Conservation (phyloP, 2,797 vertebrate genomes). For the Rhinella marina region DNA sequence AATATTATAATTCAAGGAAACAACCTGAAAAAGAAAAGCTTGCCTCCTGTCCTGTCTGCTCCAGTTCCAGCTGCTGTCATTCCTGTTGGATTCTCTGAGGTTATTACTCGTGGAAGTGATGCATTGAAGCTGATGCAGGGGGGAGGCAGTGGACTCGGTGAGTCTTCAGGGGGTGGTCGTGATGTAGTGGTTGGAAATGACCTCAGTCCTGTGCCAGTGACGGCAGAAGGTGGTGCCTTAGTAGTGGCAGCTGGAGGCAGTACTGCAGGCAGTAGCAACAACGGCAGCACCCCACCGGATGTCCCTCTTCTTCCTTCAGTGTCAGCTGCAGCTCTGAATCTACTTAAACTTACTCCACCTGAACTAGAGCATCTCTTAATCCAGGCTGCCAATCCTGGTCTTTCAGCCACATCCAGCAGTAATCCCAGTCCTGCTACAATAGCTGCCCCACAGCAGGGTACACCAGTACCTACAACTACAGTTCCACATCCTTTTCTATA, state of each 20-base stretch:
- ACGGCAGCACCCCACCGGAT: not conserved
- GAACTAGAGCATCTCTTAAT: conserved; percentile 58
- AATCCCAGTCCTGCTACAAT: conserved; percentile 18
- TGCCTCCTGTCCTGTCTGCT: not conserved
- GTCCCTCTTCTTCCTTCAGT: conserved; percentile 50
- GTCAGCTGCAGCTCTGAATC: conserved; percentile 34
- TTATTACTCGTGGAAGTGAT: conserved; percentile 42
- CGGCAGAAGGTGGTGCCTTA: conserved; percentile 37
- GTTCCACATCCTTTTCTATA: conserved; percentile 71
- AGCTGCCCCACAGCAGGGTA: conserved; percentile 50
- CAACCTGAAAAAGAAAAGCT: conserved; percentile 45
- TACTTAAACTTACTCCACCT: conserved; percentile 56
- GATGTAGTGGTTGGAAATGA: conserved; percentile 44
- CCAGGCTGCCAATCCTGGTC: conserved; percentile 39
- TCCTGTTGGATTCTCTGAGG: conserved; percentile 48
- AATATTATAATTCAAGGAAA: conserved; percentile 50
- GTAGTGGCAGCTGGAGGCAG: conserved; percentile 31
- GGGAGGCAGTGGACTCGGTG: conserved; percentile 8
- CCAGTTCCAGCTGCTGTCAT: conserved; percentile 36
- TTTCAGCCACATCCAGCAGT: conserved; percentile 32
- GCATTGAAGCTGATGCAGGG: conserved; percentile 35
- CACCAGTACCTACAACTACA: conserved; percentile 33
- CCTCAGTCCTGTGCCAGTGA: conserved; percentile 29
- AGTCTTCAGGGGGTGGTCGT: not conserved
- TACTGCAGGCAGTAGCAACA: conserved; percentile 24